Percentiles rank a stretch among this genome's conserved stretches.
Conservation (phyloP, 2,113 vertebrate species). For the Chionis minor region DNA sequence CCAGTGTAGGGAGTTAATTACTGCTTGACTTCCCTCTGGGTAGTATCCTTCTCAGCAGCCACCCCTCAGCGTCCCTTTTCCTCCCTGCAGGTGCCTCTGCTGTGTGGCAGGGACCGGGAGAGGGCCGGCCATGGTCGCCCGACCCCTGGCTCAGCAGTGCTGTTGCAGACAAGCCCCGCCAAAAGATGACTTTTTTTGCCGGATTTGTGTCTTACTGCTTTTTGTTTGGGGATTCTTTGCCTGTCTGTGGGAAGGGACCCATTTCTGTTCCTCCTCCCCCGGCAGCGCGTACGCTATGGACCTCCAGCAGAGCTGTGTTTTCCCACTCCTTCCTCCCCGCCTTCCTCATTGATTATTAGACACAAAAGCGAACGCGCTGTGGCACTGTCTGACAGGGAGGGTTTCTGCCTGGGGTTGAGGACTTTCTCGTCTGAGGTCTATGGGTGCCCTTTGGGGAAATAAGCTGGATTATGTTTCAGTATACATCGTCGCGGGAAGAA, state of each 20-base stretch:
- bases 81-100: background rate
- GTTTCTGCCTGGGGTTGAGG: background rate
- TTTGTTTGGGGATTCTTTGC: background rate
- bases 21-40: background rate
- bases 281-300: fast-evolving
- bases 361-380: background rate
- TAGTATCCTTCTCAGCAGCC: background rate
- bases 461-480: background rate
- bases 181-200: background rate
- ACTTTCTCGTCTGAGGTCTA: background rate
- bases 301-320: background rate
- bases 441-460: background rate
- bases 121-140: fast-evolving
- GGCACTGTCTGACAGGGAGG: fast-evolving
- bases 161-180: background rate
- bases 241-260: background rate
- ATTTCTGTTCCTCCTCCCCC: background rate
- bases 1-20: background rate
- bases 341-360: background rate
- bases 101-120: fast-evolving
- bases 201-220: background rate
- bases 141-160: background rate
- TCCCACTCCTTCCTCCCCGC: background rate
- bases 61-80: background rate
- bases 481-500: background rate